Base-by-base conservation (phyloP, 2,797 vertebrate species). In the Oreochromis mossambicus region DNA sequence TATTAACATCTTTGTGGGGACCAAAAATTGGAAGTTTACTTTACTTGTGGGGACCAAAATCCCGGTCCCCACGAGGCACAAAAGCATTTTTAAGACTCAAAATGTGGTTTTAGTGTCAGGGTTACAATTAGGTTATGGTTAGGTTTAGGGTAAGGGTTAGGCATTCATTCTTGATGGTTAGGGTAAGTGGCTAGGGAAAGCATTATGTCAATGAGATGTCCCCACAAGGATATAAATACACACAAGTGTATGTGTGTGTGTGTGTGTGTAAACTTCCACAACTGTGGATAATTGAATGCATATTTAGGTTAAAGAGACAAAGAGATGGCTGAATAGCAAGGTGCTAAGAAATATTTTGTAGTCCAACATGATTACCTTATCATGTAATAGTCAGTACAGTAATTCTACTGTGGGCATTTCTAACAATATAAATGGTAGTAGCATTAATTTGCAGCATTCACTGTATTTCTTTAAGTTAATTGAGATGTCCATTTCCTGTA, bases 401-500 rank as follows among this genome's bases (percentile, higher is more conserved):
- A 26, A 26, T 70, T 70, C 5, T 70, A 29, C 41, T 70, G 41
- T 70, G 8, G 21, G 21, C 14, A 26, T 29, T 70, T 19, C 21
- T 70, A 46, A 73, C 41, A 19, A 46, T 48, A 48, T 19, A 48
- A 19, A 73, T 48, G 24, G 43, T 46, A 29, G 4, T 73, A 48
- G 14, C 41, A 29, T 29, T 12, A 19, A 19, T 32, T 48, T 73
- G 24, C 43, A 73, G 43, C 6, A 48, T 73, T 29, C 24, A 19
- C 43, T 70, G 41, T 73, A 19, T 32, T 48, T 73, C 43, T 48
- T 11, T 73, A 32, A 32, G 15, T 48, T 83, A 15, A 81, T 54
- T 46, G 19, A 75, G 2, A n/a, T 86, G n/a, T 89, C 5, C 12
- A 84, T 70, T 81, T 81, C 86, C 77, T 87, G 32, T 87, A 99